These are phyloP conservation scores for Leptobrachium ailaonicum DNA, from an alignment of 2,113 vertebrate species.

Conservation along the genomic window DNA sequence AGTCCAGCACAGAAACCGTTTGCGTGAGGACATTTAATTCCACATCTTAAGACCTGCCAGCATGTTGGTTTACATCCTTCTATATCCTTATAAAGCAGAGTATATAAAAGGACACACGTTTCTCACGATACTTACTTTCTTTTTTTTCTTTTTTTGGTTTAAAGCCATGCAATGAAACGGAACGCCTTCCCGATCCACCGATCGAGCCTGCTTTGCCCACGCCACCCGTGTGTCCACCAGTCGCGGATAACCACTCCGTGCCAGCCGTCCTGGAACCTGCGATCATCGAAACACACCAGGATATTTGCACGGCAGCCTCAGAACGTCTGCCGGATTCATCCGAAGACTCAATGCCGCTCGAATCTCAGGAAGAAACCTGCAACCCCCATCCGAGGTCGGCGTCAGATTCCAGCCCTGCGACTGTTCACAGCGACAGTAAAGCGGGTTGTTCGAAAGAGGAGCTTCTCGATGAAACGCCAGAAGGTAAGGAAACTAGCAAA, in stretches of 20 bases:
- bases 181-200: neutral
- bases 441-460: constrained; percentile 78
- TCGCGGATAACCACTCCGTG: constrained; percentile 44
- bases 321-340: neutral
- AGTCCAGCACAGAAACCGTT: too few species aligned
- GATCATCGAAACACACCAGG: neutral
- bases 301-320: neutral
- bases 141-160: neutral
- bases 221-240: neutral
- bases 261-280: constrained; percentile 27
- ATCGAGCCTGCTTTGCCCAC: neutral
- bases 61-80: too few species aligned
- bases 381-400: constrained; percentile 36
- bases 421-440: constrained; percentile 67
- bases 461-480: constrained; percentile 66
- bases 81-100: too few species aligned
- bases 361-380: constrained; percentile 39
- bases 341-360: neutral
- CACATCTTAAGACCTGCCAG: too few species aligned
- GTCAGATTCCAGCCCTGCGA: constrained; percentile 31
- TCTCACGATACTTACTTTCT: too few species aligned
- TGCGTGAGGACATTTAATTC: too few species aligned
- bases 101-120: too few species aligned
- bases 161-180: neutral
- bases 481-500: constrained; percentile 65